phyloP scores from a whole-genome alignment of 2,113 vertebrate species.

The Paraplagusia blochii region DNA sequence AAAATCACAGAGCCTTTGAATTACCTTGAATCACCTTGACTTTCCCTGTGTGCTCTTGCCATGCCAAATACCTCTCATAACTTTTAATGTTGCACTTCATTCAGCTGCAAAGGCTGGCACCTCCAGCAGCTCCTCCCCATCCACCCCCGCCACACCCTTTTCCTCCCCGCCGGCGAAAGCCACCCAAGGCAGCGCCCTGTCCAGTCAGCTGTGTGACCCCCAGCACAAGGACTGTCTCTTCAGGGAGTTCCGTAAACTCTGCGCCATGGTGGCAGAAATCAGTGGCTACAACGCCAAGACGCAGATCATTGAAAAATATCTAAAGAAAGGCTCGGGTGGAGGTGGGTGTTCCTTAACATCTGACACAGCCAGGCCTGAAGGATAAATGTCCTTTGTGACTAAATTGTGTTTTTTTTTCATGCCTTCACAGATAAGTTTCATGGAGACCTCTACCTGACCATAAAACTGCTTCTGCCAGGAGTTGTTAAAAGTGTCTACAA shows the following conservation, averaged over 20 bases:
- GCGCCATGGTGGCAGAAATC: constrained; percentile 88
- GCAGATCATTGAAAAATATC: constrained; percentile 92
- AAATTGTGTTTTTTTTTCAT: background rate
- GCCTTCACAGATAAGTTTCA: constrained; percentile 85
- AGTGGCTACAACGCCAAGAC: constrained; percentile 94
- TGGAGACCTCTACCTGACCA: constrained; percentile 90
- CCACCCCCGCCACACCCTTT: constrained; percentile 45
- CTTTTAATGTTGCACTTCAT: background rate
- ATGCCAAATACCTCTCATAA: background rate
- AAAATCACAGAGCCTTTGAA: too few relatives aligned
- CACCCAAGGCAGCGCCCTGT: constrained; percentile 71
- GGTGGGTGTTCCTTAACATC: constrained; percentile 64
- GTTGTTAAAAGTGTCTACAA: constrained; percentile 97
- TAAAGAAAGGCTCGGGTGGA: constrained; percentile 87
- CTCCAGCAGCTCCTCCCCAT: constrained; percentile 59
- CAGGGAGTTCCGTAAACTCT: constrained; percentile 93
- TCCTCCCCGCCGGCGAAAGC: constrained; percentile 43
- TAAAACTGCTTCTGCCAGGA: constrained; percentile 93
- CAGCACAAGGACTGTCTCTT: constrained; percentile 92
- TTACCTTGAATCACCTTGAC: too few relatives aligned
- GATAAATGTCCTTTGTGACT: background rate
- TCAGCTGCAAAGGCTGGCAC: constrained; percentile 74
- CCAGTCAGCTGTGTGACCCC: constrained; percentile 80
- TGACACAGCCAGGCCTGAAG: background rate
- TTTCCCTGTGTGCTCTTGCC: background rate